Evolutionary conservation across 1,140 invertebrate species (phyloP), one percentile per base, ranked within the genome.

Genomic region (Dysdera silvatica): DNA sequence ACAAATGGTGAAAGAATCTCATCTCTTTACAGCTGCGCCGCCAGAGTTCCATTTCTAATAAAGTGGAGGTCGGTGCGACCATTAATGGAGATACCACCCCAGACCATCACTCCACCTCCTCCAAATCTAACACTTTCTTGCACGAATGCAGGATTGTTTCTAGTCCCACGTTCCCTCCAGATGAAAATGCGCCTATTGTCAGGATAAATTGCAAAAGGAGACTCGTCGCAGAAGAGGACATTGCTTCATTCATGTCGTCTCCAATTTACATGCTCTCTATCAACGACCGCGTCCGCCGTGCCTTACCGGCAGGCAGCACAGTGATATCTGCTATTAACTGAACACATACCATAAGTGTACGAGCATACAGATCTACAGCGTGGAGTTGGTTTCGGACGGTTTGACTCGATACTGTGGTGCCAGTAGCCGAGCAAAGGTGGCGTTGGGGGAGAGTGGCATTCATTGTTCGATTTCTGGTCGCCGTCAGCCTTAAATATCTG

Each of bases 161-260:
- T 53, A 35, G 14, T 32, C 18, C 29, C 32, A 4, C 51, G 31
- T 53, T 35, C 51, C 51, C 29, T 53, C 16, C 14, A 29, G 47
- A 49, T 49, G 47, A 32, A 49, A 49, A 49, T 49, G 29, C 47
- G 8, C 26, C 47, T 49, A 49, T 49, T 49, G 29, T 49, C 18
- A 49, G 47, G 4, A 3, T 49, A 28, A 49, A 49, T 1, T 28
- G 47, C 26, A 49, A 49, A 49, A 26, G 24, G 4, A 4, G 47
- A 49, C 47, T 49, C 47, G 47, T 49, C 47, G 18, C 24, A 49
- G 3, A 26, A 26, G 16, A 24, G 1, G 29, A 2, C 29, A 45
- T 49, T 28, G 2, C 20, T 1, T 4, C 47, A 49, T 24, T 49
- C 4, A 24, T 5, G 10, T 49, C 47, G 26, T 18, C 4, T 31